phyloP scores from a whole-genome alignment of 2,797 vertebrate genomes.

The Lacerta viridis region DNA sequence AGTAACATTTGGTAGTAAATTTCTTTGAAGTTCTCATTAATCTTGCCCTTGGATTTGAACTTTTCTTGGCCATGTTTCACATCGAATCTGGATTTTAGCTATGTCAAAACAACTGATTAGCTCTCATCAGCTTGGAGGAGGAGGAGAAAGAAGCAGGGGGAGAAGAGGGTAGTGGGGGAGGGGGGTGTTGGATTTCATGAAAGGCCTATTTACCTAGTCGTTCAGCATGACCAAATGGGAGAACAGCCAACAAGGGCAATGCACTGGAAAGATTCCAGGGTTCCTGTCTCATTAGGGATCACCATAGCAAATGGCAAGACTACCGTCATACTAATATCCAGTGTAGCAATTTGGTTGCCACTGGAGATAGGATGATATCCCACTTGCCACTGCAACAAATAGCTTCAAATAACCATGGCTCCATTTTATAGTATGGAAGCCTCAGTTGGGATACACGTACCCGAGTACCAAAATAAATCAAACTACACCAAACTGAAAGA shows the following conservation, averaged over 20 bases:
- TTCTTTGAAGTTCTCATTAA: slow-evolving; percentile 80
- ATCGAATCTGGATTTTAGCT: slow-evolving; percentile 69
- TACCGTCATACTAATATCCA: slow-evolving; percentile 50
- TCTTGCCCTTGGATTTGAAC: slow-evolving; percentile 75
- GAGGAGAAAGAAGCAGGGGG: slow-evolving; percentile 65
- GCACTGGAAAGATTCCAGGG: slow-evolving; percentile 65
- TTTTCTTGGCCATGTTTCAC: slow-evolving; percentile 74
- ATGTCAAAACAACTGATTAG: slow-evolving; percentile 81
- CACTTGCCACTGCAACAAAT: not conserved
- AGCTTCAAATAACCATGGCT: not conserved
- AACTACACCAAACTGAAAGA: not conserved
- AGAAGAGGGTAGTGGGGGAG: slow-evolving; percentile 67
- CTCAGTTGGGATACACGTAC: not conserved
- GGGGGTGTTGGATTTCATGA: slow-evolving; percentile 78
- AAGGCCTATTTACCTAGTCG: slow-evolving; percentile 76
- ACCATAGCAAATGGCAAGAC: slow-evolving; percentile 54
- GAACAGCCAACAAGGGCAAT: slow-evolving; percentile 71
- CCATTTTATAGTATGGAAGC: not conserved
- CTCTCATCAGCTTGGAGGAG: slow-evolving; percentile 68
- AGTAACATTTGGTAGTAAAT: slow-evolving; percentile 78
- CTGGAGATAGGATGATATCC: not conserved
- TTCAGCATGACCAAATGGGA: slow-evolving; percentile 77
- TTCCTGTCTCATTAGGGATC: slow-evolving; percentile 71
- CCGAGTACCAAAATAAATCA: not conserved
- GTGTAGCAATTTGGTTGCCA: slow-evolving; percentile 49